Evolutionary conservation across 2,113 vertebrate species (phyloP).

Genomic region (Lota lota): DNA sequence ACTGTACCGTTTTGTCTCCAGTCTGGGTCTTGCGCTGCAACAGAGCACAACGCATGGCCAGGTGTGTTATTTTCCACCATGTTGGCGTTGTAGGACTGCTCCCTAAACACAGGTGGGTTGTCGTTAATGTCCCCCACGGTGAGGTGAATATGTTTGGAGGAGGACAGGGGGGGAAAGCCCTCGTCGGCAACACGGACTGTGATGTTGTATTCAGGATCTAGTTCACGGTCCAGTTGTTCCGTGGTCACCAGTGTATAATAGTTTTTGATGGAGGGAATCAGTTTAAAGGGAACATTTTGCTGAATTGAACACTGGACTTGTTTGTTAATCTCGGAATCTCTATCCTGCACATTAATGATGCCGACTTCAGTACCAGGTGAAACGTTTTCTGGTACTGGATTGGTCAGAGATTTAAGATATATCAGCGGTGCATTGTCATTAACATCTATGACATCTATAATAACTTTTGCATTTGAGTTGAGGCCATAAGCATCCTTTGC

Average conservation of each 20-base stretch:
- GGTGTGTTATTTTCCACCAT: constrained; percentile 69
- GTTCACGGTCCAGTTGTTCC: constrained; percentile 44
- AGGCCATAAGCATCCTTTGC: constrained; percentile 66
- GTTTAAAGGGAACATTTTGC: constrained; percentile 60
- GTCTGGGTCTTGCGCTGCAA: constrained; percentile 70
- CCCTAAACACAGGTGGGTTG: constrained; percentile 66
- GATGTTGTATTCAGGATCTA: constrained; percentile 48
- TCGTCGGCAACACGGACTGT: constrained; percentile 56
- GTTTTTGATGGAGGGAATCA: constrained; percentile 67
- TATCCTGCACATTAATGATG: constrained; percentile 70
- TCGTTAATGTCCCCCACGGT: constrained; percentile 71
- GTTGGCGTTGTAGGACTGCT: constrained; percentile 48
- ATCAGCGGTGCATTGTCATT: constrained; percentile 76
- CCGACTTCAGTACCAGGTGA: constrained; percentile 59
- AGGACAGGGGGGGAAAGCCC: constrained; percentile 62
- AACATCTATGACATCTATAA: constrained; percentile 65
- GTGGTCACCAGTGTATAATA: constrained; percentile 57
- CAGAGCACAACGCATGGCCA: constrained; percentile 67
- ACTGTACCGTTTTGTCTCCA: constrained; percentile 71
- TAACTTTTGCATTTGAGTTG: constrained; percentile 59
- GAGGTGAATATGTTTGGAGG: constrained; percentile 50
- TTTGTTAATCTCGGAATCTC: constrained; percentile 63
- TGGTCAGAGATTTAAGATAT: constrained; percentile 65
- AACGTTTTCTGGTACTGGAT: constrained; percentile 59
- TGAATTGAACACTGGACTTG: constrained; percentile 61